Evolutionary conservation across 2,888 invertebrate genomes (phyloP), one percentile per base, ranked within the genome.

Genomic region (Ectemnius continuus): DNA sequence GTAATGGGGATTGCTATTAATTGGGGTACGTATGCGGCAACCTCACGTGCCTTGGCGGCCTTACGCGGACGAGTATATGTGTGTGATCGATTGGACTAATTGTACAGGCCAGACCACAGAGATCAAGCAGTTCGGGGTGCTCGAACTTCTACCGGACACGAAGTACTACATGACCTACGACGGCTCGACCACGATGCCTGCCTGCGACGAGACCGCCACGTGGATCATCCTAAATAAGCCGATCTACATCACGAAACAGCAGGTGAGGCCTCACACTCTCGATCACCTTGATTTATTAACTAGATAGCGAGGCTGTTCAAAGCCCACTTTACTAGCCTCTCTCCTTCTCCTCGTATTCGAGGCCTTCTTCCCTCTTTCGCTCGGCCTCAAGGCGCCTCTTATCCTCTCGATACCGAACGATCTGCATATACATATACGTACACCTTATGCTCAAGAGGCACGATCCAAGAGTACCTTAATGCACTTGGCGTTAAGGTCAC

Each of bases 141-240:
- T 96, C 66, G 97, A 97, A 36, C 93, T 99, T 71, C 92, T 99
- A 77, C 98, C 99, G 4, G 96, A 97, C 86, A 98, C 98, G 61
- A 96, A 97, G 89, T 96, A 97, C 92, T 99, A 98, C 92, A 97
- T 99, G 95, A 99, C 99, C 67, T 99, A 99, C 91, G 98, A 99
- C 88, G 99, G 99, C 63, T 98, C 98, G 58, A 96, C 97, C 72
- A 99, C 99, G 67, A 97, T 97, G 91, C 99, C 99, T 2, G 97
- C 98, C 79, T 99, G 99, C 92, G 96, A 98, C 92, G 99, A 99
- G 92, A 99, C 99, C 26, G 98, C 99, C 92, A 98, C 98, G 87
- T 99, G 99, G 99, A 93, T 99, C 91, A 96, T 99, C 88, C 94
- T 98, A 91, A 99, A 99, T 93, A 98, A 98, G 92, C 99, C 99